Base-by-base conservation (phyloP, 2,888 invertebrate species). In the Trissonchulus sp. region DNA sequence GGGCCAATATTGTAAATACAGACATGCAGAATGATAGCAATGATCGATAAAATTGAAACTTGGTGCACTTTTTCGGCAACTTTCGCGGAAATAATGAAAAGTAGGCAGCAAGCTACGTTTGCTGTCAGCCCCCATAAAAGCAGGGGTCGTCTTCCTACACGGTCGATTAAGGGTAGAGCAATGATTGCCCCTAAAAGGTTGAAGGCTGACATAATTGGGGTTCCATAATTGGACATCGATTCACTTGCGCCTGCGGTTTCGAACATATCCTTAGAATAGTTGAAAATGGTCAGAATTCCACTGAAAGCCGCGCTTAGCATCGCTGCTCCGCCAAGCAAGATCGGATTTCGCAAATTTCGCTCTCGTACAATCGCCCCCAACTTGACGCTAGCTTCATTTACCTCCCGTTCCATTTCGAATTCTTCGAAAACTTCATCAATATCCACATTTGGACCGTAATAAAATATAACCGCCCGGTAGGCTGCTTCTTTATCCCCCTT, bases 1-100 rank as follows among this genome's bases (percentile, higher is more conserved):
- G 76, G 76, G n/a, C 76, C 76, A 23, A 76, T 31, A 48, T 76
- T 76, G 72, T 36, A 76, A 3, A 75, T 35, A 28, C 48, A 36
- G 2, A 76, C 76, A 63, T 74, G 76, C 1, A 76, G 37, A 2
- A 65, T 23, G n/a, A 75, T 65, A 15, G 36, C 74, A 15, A 28
- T 38, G 1, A 68, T 3, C 1, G 48, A 28, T 15, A 76, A 1
- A 36, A 63, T 75, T 2, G 63, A 15, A 3, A 35, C 37, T 34
- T 2, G 8, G 2, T 18, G 2, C 8, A 23, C n/a, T 2, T 3
- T 18, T 2, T 18, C n/a, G 35, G 18, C 71, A 3, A 35, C 18
- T 48, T 48, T 33, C 30, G 3, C 36, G n/a, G n/a, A n/a, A 23
- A 72, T 30, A 23, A 73, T 73, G 30, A 73, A 75, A 23, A 35